A percentile compares a stretch with the other conserved stretches of the same genome.
phyloP scores from a whole-genome alignment of 2,113 vertebrate genomes.

The Pelodiscus sinensis region DNA sequence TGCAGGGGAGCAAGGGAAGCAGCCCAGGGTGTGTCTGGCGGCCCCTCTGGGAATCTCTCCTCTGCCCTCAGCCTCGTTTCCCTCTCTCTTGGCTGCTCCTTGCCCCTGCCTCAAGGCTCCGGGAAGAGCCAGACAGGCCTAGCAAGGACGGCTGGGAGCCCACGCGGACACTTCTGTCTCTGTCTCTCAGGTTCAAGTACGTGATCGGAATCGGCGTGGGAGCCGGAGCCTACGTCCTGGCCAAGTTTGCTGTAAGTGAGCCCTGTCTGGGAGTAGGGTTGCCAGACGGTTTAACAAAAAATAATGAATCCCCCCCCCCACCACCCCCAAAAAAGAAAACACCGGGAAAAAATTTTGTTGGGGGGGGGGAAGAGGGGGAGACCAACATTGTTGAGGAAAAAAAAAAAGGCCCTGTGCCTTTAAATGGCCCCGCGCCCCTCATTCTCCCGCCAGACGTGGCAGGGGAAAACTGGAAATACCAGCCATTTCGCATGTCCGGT shows the following conservation, averaged over 20 bases:
- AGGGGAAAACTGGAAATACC: too few species aligned
- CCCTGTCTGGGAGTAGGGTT: background rate
- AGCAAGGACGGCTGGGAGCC: background rate
- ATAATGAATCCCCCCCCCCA: too few species aligned
- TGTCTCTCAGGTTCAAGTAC: conserved; percentile 90
- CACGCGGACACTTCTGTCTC: background rate
- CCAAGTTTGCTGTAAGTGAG: conserved; percentile 94
- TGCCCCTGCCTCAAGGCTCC: background rate
- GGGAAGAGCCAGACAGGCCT: background rate
- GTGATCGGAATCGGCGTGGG: conserved; percentile 96
- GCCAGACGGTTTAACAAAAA: too few species aligned
- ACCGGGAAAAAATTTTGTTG: too few species aligned
- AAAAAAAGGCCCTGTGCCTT: too few species aligned
- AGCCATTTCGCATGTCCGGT: too few species aligned
- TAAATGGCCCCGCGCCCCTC: too few species aligned
- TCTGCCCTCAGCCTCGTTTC: background rate
- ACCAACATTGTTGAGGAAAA: too few species aligned
- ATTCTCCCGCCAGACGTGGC: too few species aligned
- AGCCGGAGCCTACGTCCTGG: conserved; percentile 93
- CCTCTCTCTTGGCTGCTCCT: background rate
- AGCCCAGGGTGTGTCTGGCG: background rate
- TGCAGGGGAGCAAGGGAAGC: background rate
- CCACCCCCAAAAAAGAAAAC: too few species aligned
- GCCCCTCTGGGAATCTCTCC: background rate
- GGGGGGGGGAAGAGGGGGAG: too few species aligned